Conservation (phyloP, 2,888 invertebrate genomes). For the Chironomus tentans region DNA sequence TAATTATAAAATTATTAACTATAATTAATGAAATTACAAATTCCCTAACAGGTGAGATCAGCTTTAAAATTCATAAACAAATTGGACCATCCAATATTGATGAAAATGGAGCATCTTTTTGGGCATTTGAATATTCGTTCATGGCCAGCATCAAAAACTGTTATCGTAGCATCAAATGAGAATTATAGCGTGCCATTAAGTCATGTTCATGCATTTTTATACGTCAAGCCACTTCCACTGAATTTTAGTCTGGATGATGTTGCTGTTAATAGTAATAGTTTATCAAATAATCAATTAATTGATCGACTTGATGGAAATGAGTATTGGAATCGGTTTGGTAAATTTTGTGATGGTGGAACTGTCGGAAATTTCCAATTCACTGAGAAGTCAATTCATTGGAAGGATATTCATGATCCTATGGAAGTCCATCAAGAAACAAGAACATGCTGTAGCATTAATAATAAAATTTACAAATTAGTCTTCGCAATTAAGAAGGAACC, state of each 20-base stretch:
- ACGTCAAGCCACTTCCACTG: conserved; percentile 54
- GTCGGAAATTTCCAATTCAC: conserved; percentile 35
- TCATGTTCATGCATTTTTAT: conserved; percentile 64
- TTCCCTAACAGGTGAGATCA: conserved; percentile 49
- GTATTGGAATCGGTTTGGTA: conserved; percentile 47
- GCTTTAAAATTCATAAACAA: conserved; percentile 73
- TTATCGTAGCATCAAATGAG: conserved; percentile 47
- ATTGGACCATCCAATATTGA: conserved; percentile 60
- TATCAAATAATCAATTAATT: conserved; percentile 34
- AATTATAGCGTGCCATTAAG: conserved; percentile 67
- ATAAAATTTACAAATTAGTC: conserved; percentile 36
- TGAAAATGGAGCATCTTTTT: conserved; percentile 51
- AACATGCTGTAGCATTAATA: conserved; percentile 35
- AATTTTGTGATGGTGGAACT: conserved; percentile 27
- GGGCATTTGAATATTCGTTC: conserved; percentile 30
- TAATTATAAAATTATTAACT: too few species aligned
- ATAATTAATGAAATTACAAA: too few species aligned
- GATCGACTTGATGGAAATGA: conserved; percentile 49
- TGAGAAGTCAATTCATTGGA: conserved; percentile 37
- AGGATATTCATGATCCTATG: conserved; percentile 32
- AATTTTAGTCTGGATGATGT: conserved; percentile 12
- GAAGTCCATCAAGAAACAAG: conserved; percentile 33
- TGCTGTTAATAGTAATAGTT: not conserved
- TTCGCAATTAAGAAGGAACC: conserved; percentile 58
- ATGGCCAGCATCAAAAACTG: conserved; percentile 37